Evolutionary conservation across 2,797 vertebrate species (phyloP), one percentile per base, ranked within the genome.

Genomic region (Acrossocheilus fasciatus): DNA sequence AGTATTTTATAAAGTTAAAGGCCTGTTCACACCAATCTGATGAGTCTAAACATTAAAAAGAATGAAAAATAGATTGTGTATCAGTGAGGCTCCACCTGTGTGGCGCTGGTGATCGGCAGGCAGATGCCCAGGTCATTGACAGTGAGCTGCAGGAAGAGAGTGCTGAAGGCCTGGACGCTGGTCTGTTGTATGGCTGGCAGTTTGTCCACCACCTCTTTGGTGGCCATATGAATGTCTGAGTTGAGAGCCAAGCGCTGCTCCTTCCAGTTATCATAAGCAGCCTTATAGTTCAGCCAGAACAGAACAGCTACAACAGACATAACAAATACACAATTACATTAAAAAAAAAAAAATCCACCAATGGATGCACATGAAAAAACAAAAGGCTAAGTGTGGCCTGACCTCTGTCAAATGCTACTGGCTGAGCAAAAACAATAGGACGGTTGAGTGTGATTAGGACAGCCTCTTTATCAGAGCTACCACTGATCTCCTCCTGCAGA

Each of bases 261-360:
- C 26, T 99, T 99, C 98, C 98, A 99, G 92, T 99, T 99, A 93
- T 99, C 98, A 69, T 99, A 99, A 0, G 98, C 98, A 4, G 98
- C 98, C 89, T 99, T 99, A 93, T 99, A 99, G 93, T 99, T 99
- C 90, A 99, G 96, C 98, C 98, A 99, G 91, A 99, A 99, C 0
- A 99, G 96, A 82, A 99, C 98, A 90, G 98, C 98, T 99, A 93
- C 88, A 88, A 91, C 15, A 82, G 20, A 79, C 54, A 86, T 26
- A 30, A 88, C 10, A 81, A 81, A 76, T 45, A 45, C 30, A 59
- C 45, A 68, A 84, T 73, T n/a, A 75, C 4, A 52, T 17, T 6
- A 6, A 2, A 50, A 74, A 43, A 52, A 47, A 50, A 74, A 43
- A 52, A 47, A 62, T n/a, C 4, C 18, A 18, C 20, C 39, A 34